A percentile compares a stretch with the other conserved stretches of the same genome.
These are phyloP conservation scores for Hydractinia symbiolongicarpus DNA, from an alignment of 30 jellyfish, hydroid and myxozoan species.

Conservation along the genomic window DNA sequence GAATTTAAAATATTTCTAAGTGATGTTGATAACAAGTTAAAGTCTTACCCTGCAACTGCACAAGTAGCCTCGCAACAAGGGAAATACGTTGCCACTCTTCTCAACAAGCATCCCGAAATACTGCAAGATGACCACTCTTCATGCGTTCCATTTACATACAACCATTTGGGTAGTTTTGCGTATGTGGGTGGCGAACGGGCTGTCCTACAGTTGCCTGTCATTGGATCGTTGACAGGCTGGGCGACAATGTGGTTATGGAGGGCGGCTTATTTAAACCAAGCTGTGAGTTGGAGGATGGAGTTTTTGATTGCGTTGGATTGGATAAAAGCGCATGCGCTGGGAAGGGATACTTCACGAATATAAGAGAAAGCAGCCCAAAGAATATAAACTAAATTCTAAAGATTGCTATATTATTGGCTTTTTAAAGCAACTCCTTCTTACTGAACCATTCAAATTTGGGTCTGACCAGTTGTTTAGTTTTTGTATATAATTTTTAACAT, in stretches of 20 bases:
- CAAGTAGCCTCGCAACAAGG: slow-evolving; percentile 90
- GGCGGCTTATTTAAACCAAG: slow-evolving; percentile 63
- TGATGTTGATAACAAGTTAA: slow-evolving; percentile 42
- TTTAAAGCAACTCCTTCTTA: too few species aligned
- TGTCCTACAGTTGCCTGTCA: slow-evolving; percentile 62
- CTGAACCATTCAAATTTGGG: too few species aligned
- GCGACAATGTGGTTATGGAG: slow-evolving; percentile 91
- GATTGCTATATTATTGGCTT: too few species aligned
- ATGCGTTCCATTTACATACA: slow-evolving; percentile 46
- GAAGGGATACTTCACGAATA: slow-evolving; percentile 76
- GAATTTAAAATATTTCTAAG: slow-evolving; percentile 47
- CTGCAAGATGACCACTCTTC: slow-evolving; percentile 11
- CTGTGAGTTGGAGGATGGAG: slow-evolving; percentile 66
- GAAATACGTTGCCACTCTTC: slow-evolving; percentile 59
- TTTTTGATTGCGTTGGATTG: slow-evolving; percentile 63
- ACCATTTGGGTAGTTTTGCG: slow-evolving; percentile 71
- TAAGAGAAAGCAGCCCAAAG: background rate
- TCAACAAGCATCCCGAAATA: slow-evolving; percentile 38
- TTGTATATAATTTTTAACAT: too few species aligned
- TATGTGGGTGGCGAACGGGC: slow-evolving; percentile 80
- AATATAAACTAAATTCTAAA: too few species aligned
- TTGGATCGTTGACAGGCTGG: slow-evolving; percentile 59
- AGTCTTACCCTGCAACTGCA: slow-evolving; percentile 71
- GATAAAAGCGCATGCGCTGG: slow-evolving; percentile 62
- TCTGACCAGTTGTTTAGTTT: too few species aligned